Conservation (phyloP, 2,113 vertebrate genomes). For the Buteo buteo region DNA sequence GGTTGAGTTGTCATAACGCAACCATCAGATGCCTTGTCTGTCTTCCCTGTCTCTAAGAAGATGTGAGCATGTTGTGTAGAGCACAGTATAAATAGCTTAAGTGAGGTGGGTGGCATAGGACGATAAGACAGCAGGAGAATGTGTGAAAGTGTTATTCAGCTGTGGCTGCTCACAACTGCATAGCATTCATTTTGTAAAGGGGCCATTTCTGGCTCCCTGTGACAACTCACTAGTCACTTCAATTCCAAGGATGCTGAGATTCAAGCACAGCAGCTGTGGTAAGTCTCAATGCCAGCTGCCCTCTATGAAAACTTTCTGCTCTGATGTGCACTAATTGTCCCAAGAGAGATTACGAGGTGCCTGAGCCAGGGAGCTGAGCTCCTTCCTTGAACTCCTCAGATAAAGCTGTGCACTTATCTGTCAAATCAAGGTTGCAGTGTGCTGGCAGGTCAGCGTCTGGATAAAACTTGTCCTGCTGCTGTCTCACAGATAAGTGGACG, state of each 20-base stretch:
- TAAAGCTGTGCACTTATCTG: neutral
- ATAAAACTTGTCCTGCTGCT: neutral
- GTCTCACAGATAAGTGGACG: conserved; percentile 3
- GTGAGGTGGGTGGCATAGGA: conserved; percentile 9
- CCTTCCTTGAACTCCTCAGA: neutral
- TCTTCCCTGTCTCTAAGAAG: neutral
- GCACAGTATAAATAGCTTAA: neutral
- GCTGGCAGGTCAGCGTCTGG: neutral
- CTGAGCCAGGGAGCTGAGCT: neutral
- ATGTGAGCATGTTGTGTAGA: neutral
- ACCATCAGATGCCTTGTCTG: neutral
- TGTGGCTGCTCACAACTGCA: neutral
- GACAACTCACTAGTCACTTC: neutral
- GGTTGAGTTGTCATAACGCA: neutral
- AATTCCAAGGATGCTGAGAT: neutral
- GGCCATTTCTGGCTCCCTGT: neutral
- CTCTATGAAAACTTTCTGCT: neutral
- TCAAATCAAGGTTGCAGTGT: neutral
- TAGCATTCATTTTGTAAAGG: neutral
- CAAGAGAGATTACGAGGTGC: neutral
- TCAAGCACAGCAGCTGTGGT: neutral
- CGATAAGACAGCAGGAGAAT: neutral
- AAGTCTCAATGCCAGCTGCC: neutral
- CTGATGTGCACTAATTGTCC: neutral
- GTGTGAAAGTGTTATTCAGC: neutral